A percentile compares a stretch with the other conserved stretches of the same genome.
These are phyloP conservation scores for Sander vitreus DNA, from an alignment of 2,113 vertebrate genomes.

Conservation along the genomic window DNA sequence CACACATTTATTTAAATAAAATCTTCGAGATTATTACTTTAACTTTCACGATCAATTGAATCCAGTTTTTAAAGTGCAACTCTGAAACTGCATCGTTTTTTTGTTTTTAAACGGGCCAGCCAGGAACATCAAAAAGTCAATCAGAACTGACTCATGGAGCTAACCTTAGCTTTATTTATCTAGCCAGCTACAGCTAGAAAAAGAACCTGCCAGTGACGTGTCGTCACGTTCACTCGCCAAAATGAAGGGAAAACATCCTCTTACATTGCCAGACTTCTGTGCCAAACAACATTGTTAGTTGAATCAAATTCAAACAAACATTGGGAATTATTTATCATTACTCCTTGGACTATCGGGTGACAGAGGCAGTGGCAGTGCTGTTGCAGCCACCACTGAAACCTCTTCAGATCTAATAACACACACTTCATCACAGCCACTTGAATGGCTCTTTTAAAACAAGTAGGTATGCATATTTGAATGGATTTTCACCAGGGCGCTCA, in stretches of 20 bases:
- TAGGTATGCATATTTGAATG: slow-evolving; percentile 44
- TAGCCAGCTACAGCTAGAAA: background rate
- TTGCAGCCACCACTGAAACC: background rate
- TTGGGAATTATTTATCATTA: slow-evolving; percentile 21
- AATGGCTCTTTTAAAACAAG: background rate
- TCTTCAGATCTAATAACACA: background rate
- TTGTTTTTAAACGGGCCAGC: background rate
- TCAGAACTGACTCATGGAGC: background rate
- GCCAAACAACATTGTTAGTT: background rate
- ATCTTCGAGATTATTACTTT: no score
- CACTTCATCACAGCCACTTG: background rate
- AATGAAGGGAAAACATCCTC: background rate
- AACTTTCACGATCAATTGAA: background rate
- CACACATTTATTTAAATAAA: no score
- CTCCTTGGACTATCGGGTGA: background rate
- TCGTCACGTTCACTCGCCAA: background rate
- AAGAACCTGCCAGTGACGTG: no score
- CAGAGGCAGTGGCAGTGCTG: background rate
- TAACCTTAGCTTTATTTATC: background rate
- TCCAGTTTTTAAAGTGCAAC: background rate
- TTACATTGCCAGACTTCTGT: background rate
- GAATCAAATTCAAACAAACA: slow-evolving; percentile 28
- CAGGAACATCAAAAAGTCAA: background rate
- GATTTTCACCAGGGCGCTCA: slow-evolving; percentile 29
- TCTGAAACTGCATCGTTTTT: background rate